phyloP scores from a whole-genome alignment of 2,888 invertebrate genomes.

The Sinohyriopsis cumingii region DNA sequence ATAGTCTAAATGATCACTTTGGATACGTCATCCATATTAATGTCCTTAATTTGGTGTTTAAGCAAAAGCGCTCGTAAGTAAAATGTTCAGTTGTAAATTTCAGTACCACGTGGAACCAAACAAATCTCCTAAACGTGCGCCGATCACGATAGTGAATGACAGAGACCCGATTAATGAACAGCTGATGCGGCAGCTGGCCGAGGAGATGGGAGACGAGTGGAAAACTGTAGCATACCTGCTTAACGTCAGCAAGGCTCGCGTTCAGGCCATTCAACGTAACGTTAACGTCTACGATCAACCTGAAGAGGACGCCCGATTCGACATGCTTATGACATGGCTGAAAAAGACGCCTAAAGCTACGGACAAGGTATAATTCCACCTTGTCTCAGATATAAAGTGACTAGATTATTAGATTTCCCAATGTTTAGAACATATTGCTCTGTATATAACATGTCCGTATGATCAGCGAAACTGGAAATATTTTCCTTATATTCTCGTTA shows the following conservation, averaged over 20 bases:
- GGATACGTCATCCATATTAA: too few species aligned
- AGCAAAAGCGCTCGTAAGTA: neutral
- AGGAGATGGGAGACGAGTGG: conserved; percentile 67
- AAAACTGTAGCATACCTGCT: conserved; percentile 54
- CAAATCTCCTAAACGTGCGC: conserved; percentile 46
- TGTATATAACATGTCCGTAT: too few species aligned
- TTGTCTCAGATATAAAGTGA: neutral
- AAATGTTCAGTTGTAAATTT: conserved; percentile 7
- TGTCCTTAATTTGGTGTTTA: neutral
- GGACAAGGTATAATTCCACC: conserved; percentile 54
- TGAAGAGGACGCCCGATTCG: conserved; percentile 55
- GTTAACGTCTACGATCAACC: conserved; percentile 38
- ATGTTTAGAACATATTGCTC: too few species aligned
- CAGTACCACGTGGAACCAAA: conserved; percentile 57
- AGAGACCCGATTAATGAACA: conserved; percentile 56
- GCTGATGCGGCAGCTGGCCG: conserved; percentile 51
- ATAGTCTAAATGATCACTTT: too few species aligned
- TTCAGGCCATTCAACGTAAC: conserved; percentile 56
- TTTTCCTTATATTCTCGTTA: too few species aligned
- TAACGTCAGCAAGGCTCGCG: conserved; percentile 56
- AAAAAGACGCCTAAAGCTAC: conserved; percentile 60
- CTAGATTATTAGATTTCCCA: too few species aligned
- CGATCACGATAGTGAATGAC: conserved; percentile 49
- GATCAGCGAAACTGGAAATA: too few species aligned
- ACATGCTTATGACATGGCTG: conserved; percentile 68